Evolutionary conservation across 2,113 vertebrate species (phyloP).

Genomic region (Chauna torquata): DNA sequence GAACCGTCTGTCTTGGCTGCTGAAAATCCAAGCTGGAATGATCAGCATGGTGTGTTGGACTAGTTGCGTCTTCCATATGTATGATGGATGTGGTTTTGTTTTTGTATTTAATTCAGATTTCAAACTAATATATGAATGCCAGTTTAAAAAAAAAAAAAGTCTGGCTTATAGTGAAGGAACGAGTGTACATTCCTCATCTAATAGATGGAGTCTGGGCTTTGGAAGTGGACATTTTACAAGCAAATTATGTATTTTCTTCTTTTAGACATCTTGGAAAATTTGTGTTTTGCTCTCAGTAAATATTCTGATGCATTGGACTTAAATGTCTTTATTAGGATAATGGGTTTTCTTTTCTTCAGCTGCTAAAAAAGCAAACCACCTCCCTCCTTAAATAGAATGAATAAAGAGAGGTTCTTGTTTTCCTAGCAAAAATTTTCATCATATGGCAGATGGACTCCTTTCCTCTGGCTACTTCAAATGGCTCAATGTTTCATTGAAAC

Average conservation of each 20-base stretch:
- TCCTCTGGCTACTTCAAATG: not conserved
- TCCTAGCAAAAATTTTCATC: fast-evolving
- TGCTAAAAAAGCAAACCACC: not conserved
- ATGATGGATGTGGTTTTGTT: fast-evolving
- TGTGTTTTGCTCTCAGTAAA: not conserved
- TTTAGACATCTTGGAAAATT: not conserved
- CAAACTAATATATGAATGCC: too few species aligned
- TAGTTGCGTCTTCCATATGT: not conserved
- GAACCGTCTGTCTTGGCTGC: not conserved
- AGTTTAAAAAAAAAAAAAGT: too few species aligned
- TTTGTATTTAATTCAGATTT: too few species aligned
- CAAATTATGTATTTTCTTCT: not conserved
- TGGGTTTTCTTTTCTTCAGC: not conserved
- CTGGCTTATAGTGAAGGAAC: fast-evolving
- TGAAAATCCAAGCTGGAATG: not conserved
- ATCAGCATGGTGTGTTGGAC: not conserved
- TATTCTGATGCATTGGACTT: not conserved
- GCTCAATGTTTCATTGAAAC: not conserved
- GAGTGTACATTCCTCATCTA: fast-evolving
- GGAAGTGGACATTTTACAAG: not conserved
- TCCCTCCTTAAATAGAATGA: not conserved
- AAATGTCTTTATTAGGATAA: not conserved
- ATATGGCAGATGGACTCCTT: not conserved
- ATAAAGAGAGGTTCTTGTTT: not conserved
- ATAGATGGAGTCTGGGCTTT: not conserved